A percentile compares a stretch with the other conserved stretches of the same genome.
Conservation (phyloP, 2,113 vertebrate species). For the Acrocephalus kingi region DNA sequence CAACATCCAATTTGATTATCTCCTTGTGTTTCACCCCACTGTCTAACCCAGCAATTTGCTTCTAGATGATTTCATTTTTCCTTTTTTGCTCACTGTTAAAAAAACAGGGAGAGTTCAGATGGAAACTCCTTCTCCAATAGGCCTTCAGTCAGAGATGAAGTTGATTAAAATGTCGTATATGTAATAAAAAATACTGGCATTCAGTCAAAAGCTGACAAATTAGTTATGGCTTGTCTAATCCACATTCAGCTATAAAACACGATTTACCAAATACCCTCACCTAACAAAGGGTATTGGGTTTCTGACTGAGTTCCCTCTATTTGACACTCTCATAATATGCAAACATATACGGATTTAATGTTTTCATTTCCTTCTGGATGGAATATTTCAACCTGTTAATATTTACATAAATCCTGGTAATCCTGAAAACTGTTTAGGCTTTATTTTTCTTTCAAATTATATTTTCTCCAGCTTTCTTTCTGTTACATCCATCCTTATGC, state of each 20-base stretch:
- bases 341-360: conserved; percentile 11
- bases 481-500: not conserved
- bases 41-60: conserved; percentile 2
- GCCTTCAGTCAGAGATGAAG: conserved; percentile 5
- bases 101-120: not conserved
- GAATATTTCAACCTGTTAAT: conserved; percentile 5
- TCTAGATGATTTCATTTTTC: not conserved
- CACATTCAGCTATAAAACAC: conserved; percentile 29
- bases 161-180: conserved; percentile 24
- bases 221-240: conserved; percentile 47
- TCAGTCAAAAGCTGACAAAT: conserved; percentile 54
- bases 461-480: not conserved
- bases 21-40: not conserved
- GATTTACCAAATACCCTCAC: not conserved
- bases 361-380: conserved; percentile 21
- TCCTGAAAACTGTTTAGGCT: not conserved
- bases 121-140: not conserved
- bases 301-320: conserved; percentile 2
- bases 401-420: conserved; percentile 9
- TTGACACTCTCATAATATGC: not conserved
- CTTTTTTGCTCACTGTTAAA: not conserved
- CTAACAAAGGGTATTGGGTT: conserved; percentile 31
- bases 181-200: conserved; percentile 24
- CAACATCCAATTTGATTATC: conserved; percentile 20
- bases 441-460: conserved; percentile 34